Conservation (phyloP, 2,113 vertebrate species). For the Apodemus speciosus region DNA sequence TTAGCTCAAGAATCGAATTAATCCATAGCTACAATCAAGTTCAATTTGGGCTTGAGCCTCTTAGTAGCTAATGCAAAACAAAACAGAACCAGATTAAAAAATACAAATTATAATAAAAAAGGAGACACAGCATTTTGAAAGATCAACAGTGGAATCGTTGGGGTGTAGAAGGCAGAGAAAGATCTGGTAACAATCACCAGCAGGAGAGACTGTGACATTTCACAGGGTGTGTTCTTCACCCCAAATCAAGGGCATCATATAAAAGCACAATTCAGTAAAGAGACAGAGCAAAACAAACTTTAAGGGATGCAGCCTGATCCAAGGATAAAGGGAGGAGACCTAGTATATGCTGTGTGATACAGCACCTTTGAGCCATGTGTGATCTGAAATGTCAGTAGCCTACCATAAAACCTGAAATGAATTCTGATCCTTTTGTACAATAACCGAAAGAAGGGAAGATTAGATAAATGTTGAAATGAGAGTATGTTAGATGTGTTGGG, state of each 20-base stretch:
- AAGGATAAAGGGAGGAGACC: conserved; percentile 22
- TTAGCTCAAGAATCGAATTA: conserved; percentile 3
- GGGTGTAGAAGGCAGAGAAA: neutral
- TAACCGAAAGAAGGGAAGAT: neutral
- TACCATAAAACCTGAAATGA: neutral
- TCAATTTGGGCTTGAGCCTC: neutral
- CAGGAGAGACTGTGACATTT: neutral
- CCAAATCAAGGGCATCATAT: conserved; percentile 35
- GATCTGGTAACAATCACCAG: neutral
- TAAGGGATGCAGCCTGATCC: neutral
- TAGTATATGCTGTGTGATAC: neutral
- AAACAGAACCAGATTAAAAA: conserved; percentile 48
- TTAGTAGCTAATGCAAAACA: conserved; percentile 41
- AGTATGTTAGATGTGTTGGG: neutral
- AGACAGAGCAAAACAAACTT: conserved; percentile 32
- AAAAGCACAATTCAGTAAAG: conserved; percentile 35
- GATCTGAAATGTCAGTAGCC: neutral
- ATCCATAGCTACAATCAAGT: conserved; percentile 32
- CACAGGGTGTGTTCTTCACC: neutral
- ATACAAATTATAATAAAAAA: conserved; percentile 35
- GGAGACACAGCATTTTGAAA: conserved; percentile 24
- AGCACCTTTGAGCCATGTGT: neutral
- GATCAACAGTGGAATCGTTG: neutral
- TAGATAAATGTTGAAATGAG: neutral
- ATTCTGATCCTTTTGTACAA: neutral